A percentile compares a stretch with the other conserved stretches of the same genome.
Conservation (phyloP, 1,140 invertebrate species). For the Matsumurasca onukii region DNA sequence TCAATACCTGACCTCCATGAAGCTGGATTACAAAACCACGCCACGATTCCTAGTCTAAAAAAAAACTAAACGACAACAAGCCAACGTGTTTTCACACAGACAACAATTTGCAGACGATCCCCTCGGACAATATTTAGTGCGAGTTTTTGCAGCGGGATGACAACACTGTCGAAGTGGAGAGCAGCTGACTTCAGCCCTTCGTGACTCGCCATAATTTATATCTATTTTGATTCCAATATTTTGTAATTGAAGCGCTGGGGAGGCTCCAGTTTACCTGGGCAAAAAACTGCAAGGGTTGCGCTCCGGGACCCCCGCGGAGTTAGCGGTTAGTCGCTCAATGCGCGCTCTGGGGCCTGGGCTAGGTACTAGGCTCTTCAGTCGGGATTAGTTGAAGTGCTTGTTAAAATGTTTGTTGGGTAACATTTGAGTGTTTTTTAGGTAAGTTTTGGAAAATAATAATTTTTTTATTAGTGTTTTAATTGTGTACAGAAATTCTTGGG, state of each 20-base stretch:
- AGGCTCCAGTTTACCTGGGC: conserved; percentile 12
- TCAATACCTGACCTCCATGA: no score
- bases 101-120: no score
- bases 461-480: no score
- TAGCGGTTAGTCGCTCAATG: not conserved
- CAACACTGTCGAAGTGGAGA: conserved; percentile 15
- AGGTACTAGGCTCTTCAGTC: not conserved
- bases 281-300: conserved; percentile 20
- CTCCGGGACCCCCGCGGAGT: not conserved
- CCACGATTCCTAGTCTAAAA: no score
- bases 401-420: no score
- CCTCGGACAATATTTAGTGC: conserved; percentile 19
- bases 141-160: conserved; percentile 16
- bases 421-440: no score
- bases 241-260: conserved; percentile 23
- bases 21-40: no score
- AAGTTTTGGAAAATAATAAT: no score
- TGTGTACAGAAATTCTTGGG: no score
- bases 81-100: no score
- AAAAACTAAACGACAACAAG: no score
- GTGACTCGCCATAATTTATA: conserved; percentile 28
- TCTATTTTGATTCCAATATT: conserved; percentile 32
- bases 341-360: not conserved
- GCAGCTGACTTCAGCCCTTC: not conserved
- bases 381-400: no score